These are phyloP conservation scores for Ennomos erosarius DNA, from an alignment of 2,888 invertebrate genomes.

Conservation along the genomic window DNA sequence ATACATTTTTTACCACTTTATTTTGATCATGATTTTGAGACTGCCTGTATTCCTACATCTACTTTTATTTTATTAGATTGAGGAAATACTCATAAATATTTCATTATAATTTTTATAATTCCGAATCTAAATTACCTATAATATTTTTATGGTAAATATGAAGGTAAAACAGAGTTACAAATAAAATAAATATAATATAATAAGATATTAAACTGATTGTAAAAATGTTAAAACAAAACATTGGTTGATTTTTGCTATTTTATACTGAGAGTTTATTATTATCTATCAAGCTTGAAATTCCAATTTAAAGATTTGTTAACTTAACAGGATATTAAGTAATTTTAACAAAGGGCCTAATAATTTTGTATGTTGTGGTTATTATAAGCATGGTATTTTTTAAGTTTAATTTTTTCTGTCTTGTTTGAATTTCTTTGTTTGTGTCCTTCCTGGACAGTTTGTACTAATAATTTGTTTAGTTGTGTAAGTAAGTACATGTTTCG, in stretches of 20 bases:
- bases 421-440: slow-evolving; percentile 33
- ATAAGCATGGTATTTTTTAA: slow-evolving; percentile 1
- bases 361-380: slow-evolving; percentile 1
- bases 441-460: no score
- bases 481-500: slow-evolving; percentile 26
- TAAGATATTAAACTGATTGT: slow-evolving; percentile 1
- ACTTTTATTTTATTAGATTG: slow-evolving; percentile 1
- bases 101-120: slow-evolving; percentile 1
- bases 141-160: not conserved
- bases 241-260: slow-evolving; percentile 14
- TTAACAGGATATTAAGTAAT: not conserved
- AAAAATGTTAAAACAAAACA: slow-evolving; percentile 5
- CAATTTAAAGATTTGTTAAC: not conserved
- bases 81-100: slow-evolving; percentile 2
- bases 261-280: slow-evolving; percentile 11
- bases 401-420: slow-evolving; percentile 8
- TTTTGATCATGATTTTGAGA: slow-evolving; percentile 7
- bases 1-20: slow-evolving; percentile 6
- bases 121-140: not conserved
- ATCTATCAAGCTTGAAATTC: slow-evolving; percentile 5
- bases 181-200: not conserved
- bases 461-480: slow-evolving; percentile 30
- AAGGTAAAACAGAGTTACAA: slow-evolving; percentile 7
- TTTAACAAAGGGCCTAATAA: slow-evolving; percentile 3
- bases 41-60: not conserved